Evolutionary conservation across 2,113 vertebrate species (phyloP).

Genomic region (Malurus cyaneus): DNA sequence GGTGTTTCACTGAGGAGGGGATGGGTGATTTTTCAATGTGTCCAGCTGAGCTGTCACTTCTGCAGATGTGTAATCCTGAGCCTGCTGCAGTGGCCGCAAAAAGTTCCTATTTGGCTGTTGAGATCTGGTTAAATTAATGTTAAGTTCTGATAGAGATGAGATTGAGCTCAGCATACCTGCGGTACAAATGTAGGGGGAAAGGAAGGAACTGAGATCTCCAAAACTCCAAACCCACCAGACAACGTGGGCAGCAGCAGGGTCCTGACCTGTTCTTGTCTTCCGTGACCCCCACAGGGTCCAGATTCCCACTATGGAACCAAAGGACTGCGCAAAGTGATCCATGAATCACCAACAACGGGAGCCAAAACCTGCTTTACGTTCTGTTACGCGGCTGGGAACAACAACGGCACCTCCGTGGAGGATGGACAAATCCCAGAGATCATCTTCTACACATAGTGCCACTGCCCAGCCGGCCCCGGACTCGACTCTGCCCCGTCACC

Average conservation of each 20-base stretch:
- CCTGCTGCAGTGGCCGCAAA: background rate
- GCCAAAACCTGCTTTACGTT: slow-evolving; percentile 97
- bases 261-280: background rate
- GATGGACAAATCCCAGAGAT: slow-evolving; percentile 97
- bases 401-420: slow-evolving; percentile 97
- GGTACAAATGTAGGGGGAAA: background rate
- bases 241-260: background rate
- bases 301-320: slow-evolving; percentile 98
- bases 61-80: background rate
- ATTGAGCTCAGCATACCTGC: background rate
- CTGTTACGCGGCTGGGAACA: slow-evolving; percentile 96
- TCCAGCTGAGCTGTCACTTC: background rate
- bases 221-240: background rate
- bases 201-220: background rate
- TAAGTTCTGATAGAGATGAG: background rate
- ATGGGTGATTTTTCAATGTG: background rate
- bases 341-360: slow-evolving; percentile 90
- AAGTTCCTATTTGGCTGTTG: background rate
- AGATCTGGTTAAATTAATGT: background rate
- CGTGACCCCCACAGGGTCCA: slow-evolving; percentile 75
- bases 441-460: slow-evolving; percentile 96
- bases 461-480: background rate
- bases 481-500: background rate
- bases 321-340: slow-evolving; percentile 95
- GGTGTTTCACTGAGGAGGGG: background rate